Evolutionary conservation across 1,140 invertebrate genomes (phyloP).

Genomic region (Pemphigus obesinymphae): DNA sequence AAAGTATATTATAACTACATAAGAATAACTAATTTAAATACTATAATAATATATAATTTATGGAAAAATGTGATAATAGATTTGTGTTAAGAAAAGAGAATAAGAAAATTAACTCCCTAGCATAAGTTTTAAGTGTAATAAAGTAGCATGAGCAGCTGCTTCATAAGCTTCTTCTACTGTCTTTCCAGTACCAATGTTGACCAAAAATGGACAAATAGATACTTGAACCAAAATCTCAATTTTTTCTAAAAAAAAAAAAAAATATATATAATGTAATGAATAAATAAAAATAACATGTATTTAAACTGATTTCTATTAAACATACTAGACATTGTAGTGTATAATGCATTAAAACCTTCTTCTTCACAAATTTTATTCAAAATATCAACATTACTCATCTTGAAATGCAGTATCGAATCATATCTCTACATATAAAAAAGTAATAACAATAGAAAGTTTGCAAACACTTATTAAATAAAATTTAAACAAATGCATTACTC

Average conservation of each 20-base stretch:
- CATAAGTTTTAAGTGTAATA: conserved; percentile 19
- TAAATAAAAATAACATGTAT: neutral
- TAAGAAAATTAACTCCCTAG: neutral
- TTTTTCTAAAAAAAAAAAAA: neutral
- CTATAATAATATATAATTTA: no score
- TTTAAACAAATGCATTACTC: neutral
- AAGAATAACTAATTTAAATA: no score
- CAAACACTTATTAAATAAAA: neutral
- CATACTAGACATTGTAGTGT: neutral
- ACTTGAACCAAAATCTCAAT: neutral
- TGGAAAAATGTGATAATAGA: no score
- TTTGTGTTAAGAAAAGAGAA: no score
- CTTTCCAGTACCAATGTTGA: neutral
- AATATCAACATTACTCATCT: neutral
- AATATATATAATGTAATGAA: neutral
- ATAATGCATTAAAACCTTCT: neutral
- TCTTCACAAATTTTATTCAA: neutral
- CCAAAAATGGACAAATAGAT: neutral
- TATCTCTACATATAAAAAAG: neutral
- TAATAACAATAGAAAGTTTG: neutral
- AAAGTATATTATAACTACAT: no score
- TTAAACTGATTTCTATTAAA: neutral
- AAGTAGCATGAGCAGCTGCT: neutral
- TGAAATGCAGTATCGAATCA: neutral
- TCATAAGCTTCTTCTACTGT: neutral